Base-by-base conservation (phyloP, 2,113 vertebrate species). In the Dicrurus megarhynchus region DNA sequence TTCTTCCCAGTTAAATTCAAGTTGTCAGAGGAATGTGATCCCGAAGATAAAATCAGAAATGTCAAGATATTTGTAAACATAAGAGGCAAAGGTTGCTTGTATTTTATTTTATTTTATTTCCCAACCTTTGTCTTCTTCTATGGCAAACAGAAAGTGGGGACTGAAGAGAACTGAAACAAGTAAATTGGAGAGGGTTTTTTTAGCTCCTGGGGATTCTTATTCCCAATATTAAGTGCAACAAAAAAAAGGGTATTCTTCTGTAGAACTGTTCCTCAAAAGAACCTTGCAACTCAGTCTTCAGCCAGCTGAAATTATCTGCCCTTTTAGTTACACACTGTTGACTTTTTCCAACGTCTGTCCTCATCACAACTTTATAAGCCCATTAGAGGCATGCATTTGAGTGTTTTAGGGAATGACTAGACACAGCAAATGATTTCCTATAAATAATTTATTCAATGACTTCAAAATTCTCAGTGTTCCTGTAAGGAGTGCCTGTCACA, bases 341-440 rank as follows among this genome's bases (percentile, higher is more conserved):
- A 84, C 47, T 85, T 94, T 88, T 93, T 90, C 57, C 70, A 83
- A 9, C 0, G 0, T 11, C 78, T 70, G 65, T 75, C 93, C 91
- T 95, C 93, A 89, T 87, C 80, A 12, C 74, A 84, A 86, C 84
- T 94, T 89, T 92, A 81, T 90, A 93, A 96, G 30, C 44, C 95
- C 93, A 94, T 96, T 97, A 96, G 88, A 94, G 88, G 64, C 71
- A 84, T 7, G 32, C 87, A 83, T 90, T 60, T 84, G 73, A 96
- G 93, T 81, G 60, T 60, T 94, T 94, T 88, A 92, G 88, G 95
- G 88, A 94, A 94, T 93, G 95, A 94, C 88, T 95, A 96, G 90
- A 93, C 68, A 69, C 47, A 78, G 85, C 26, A 92, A 96, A 97
- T 93, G 12, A 90, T 94, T 97, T 94, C 16, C 37, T 61, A 81